Evolutionary conservation across 2,113 vertebrate genomes (phyloP), one percentile per base, ranked within the genome.

Genomic region (Clupea harengus): DNA sequence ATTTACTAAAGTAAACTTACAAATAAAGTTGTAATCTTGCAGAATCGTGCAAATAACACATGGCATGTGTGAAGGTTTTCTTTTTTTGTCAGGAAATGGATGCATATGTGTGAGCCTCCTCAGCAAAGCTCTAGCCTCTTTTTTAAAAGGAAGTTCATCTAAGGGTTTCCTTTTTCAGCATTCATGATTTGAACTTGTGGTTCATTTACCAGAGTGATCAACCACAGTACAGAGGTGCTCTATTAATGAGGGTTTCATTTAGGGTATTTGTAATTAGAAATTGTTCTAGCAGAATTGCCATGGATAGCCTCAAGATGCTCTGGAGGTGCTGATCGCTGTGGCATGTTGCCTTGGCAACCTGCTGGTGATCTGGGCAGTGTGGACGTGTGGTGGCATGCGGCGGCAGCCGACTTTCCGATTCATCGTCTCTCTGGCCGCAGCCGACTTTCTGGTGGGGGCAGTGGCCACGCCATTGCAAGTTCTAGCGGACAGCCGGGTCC

Each of bases 381-480:
- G 95, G 90, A 87, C 91, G 84, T 96, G 92, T 83, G 90, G 89
- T 0, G 88, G 82, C 0, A 84, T 94, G 86, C 54, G 15, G 7
- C 93, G 87, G 5, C 95, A 94, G 86, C 92, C 94, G 0, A 97
- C 96, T 0, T 95, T 95, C 89, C 93, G 93, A 67, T 96, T 98
- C 54, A 95, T 99, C 0, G 89, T 91, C 0, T 98, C 96, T 2
- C 93, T 98, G 89, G 96, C 96, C 0, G 92, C 96, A 91, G 96
- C 97, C 0, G 97, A 98, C 83, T 89, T 96, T 0, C 85, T 96
- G 0, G 96, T 98, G 0, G 97, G 97, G 13, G 10, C 92, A 0
- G 85, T 98, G 28, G 95, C 95, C 8, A 90, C 96, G 11, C 97
- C 97, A 0, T 9, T 96, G 90, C 95, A 96, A 2, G 13, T 98